Conservation (phyloP, 2,888 invertebrate species). For the Ligdia adustata region DNA sequence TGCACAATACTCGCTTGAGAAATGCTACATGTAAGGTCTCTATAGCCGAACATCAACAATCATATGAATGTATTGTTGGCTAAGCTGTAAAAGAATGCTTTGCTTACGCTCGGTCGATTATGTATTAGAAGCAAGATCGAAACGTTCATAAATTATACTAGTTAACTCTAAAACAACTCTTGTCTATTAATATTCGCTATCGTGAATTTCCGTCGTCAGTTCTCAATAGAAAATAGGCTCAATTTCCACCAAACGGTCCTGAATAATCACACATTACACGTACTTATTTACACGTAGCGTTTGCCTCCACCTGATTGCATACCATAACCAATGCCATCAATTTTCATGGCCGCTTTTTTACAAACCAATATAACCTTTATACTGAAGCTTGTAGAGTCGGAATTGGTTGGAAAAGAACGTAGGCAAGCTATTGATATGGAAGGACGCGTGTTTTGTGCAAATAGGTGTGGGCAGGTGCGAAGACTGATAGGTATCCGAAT, state of each 20-base stretch:
- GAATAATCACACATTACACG: slow-evolving; percentile 24
- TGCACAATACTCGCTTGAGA: no score
- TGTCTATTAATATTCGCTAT: not conserved
- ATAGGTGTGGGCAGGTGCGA: slow-evolving; percentile 48
- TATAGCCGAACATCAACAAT: no score
- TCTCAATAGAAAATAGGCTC: slow-evolving; percentile 7
- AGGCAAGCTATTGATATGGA: slow-evolving; percentile 53
- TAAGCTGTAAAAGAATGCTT: no score
- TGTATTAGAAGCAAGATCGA: no score
- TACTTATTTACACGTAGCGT: slow-evolving; percentile 34
- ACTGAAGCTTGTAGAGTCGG: rapidly evolving
- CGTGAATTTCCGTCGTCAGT: not conserved
- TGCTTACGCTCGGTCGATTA: no score
- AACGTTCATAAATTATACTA: no score
- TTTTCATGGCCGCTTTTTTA: slow-evolving; percentile 34
- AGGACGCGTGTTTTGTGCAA: slow-evolving; percentile 62
- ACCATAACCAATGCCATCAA: slow-evolving; percentile 43
- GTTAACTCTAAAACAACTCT: no score
- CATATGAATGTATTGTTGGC: no score
- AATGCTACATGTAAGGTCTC: no score
- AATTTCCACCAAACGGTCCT: slow-evolving; percentile 11
- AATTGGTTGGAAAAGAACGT: slow-evolving; percentile 7
- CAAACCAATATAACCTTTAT: slow-evolving; percentile 22
- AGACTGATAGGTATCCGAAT: slow-evolving; percentile 38
- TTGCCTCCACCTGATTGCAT: slow-evolving; percentile 42